Evolutionary conservation across 1,140 invertebrate species (phyloP).

Genomic region (Ostrea edulis): DNA sequence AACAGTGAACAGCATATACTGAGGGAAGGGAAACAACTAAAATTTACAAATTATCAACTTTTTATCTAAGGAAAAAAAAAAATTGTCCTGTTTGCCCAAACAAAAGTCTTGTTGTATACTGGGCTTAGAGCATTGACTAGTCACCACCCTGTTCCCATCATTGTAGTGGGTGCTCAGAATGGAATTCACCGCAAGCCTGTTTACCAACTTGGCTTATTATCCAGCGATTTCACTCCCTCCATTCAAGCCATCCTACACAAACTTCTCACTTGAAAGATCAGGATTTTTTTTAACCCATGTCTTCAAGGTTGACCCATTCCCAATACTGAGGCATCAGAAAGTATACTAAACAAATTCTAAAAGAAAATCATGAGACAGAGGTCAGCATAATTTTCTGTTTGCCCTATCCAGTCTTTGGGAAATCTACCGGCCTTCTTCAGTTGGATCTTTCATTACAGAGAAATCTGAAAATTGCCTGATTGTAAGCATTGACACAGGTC

Average conservation of each 20-base stretch:
- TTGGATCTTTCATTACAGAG: too few relatives aligned
- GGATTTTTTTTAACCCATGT: background rate
- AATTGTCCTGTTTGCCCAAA: background rate
- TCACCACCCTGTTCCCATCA: constrained; percentile 20
- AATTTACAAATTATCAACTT: background rate
- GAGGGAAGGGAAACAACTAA: background rate
- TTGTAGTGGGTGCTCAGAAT: background rate
- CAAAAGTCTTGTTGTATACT: background rate
- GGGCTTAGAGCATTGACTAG: background rate
- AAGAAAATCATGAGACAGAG: background rate
- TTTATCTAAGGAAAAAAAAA: background rate
- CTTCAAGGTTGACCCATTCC: background rate
- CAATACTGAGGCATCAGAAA: background rate
- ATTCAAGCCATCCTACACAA: constrained; percentile 14
- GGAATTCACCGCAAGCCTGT: background rate
- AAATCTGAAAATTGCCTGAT: too few relatives aligned
- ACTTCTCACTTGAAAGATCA: constrained; percentile 25
- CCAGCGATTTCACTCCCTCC: background rate
- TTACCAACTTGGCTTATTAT: constrained; percentile 15
- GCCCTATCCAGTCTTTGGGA: background rate
- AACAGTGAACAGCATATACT: background rate
- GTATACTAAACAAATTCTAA: background rate
- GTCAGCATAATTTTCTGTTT: background rate
- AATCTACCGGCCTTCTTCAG: too few relatives aligned
- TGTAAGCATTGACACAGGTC: too few relatives aligned